A percentile compares a stretch with the other conserved stretches of the same genome.
Evolutionary conservation across 2,888 invertebrate genomes (phyloP).

Genomic region (Rhagium mordax): DNA sequence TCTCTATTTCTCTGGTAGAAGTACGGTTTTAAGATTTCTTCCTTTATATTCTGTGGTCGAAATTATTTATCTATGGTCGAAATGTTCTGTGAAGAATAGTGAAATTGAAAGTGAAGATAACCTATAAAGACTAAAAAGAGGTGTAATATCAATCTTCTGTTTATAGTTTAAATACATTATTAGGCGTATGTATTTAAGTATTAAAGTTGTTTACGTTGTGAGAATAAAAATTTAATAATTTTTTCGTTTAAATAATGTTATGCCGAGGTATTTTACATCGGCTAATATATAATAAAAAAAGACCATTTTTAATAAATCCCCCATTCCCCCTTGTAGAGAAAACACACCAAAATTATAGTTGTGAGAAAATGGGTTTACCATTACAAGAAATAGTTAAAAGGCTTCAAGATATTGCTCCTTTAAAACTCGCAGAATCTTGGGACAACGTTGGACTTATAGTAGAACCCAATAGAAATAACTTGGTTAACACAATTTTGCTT

Average conservation of each 20-base stretch:
- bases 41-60: too few relatives aligned
- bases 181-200: not conserved
- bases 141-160: too few relatives aligned
- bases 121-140: too few relatives aligned
- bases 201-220: too few relatives aligned
- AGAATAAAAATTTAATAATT: not conserved
- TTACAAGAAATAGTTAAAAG: constrained; percentile 66
- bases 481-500: constrained; percentile 80
- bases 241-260: not conserved
- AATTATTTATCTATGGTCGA: too few relatives aligned
- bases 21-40: too few relatives aligned
- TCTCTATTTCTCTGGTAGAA: too few relatives aligned
- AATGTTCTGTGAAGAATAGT: too few relatives aligned
- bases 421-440: constrained; percentile 86
- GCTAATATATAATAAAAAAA: not conserved
- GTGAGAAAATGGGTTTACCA: constrained; percentile 37
- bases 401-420: constrained; percentile 81
- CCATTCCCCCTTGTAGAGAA: not conserved
- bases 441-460: constrained; percentile 95
- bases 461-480: constrained; percentile 76
- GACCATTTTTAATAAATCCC: not conserved
- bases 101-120: too few relatives aligned
- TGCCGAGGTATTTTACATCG: not conserved
- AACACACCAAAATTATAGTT: not conserved
- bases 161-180: too few relatives aligned